Conservation (phyloP, 2,113 vertebrate genomes). For the Heterocephalus glaber region DNA sequence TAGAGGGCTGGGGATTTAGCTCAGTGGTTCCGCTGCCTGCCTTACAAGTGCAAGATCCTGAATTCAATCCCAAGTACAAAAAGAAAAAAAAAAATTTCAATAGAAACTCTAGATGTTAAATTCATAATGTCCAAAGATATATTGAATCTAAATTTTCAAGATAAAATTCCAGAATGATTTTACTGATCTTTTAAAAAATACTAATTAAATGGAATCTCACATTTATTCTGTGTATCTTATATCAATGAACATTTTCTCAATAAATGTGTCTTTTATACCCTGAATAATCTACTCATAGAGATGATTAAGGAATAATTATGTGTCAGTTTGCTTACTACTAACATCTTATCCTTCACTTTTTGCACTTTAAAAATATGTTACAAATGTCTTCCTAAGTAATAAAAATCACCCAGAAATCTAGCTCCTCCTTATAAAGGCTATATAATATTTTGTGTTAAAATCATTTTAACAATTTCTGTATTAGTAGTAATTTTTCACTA, state of each 20-base stretch:
- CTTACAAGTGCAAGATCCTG: too few relatives aligned
- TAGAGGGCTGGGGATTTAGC: too few relatives aligned
- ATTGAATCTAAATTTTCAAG: neutral
- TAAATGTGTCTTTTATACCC: neutral
- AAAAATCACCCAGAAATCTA: neutral
- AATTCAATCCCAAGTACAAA: too few relatives aligned
- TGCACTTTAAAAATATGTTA: neutral
- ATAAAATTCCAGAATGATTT: constrained; percentile 13
- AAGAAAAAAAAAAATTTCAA: constrained; percentile 36
- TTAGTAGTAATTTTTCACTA: constrained; percentile 12
- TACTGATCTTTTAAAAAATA: neutral
- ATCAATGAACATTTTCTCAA: neutral
- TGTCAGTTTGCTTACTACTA: neutral
- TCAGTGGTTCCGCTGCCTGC: too few relatives aligned
- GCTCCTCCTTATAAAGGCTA: neutral
- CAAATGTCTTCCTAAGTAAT: neutral
- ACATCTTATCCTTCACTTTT: neutral
- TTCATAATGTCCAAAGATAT: constrained; percentile 2
- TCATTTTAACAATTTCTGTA: constrained; percentile 10
- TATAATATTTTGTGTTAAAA: neutral
- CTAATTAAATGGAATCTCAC: neutral
- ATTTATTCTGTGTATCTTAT: neutral
- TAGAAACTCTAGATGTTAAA: neutral
- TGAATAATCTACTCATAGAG: neutral
- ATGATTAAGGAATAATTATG: neutral